These are phyloP conservation scores for Camptogramma bilineatum DNA, from an alignment of 2,888 invertebrate species.

Conservation along the genomic window DNA sequence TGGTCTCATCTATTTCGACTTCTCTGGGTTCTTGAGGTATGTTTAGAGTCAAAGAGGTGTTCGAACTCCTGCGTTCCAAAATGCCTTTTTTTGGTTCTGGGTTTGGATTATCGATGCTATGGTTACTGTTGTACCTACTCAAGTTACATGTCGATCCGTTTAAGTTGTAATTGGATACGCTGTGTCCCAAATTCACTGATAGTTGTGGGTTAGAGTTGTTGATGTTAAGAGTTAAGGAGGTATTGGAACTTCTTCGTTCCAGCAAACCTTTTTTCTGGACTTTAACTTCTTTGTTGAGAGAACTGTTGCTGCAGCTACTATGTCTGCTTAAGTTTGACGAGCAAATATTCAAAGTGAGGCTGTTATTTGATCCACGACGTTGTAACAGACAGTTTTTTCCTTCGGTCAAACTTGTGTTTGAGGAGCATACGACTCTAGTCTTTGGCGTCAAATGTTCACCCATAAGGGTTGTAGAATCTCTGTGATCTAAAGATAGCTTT, in stretches of 20 bases:
- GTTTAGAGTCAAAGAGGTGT: conserved; percentile 91
- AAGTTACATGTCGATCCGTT: conserved; percentile 82
- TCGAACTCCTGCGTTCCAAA: conserved; percentile 91
- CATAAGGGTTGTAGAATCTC: conserved; percentile 94
- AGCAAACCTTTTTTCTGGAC: conserved; percentile 88
- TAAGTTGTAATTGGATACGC: conserved; percentile 81
- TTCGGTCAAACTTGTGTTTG: conserved; percentile 76
- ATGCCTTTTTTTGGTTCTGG: conserved; percentile 86
- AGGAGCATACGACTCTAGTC: conserved; percentile 79
- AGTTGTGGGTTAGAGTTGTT: conserved; percentile 78
- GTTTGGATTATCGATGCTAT: conserved; percentile 72
- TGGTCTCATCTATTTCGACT: conserved; percentile 74
- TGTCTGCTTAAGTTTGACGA: conserved; percentile 82
- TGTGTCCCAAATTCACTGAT: conserved; percentile 76
- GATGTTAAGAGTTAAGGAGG: conserved; percentile 93
- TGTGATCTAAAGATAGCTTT: conserved; percentile 90
- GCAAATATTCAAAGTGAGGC: conserved; percentile 91
- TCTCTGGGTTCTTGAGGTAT: conserved; percentile 78
- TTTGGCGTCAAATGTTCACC: conserved; percentile 77
- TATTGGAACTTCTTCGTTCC: conserved; percentile 95
- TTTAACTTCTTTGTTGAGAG: conserved; percentile 79
- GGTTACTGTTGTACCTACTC: conserved; percentile 79
- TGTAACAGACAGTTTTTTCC: conserved; percentile 89
- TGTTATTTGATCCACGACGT: conserved; percentile 94
- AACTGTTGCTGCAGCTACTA: conserved; percentile 85